A percentile compares a stretch with the other conserved stretches of the same genome.
Conservation (phyloP, 2,888 invertebrate species). For the Limnephilus auricula region DNA sequence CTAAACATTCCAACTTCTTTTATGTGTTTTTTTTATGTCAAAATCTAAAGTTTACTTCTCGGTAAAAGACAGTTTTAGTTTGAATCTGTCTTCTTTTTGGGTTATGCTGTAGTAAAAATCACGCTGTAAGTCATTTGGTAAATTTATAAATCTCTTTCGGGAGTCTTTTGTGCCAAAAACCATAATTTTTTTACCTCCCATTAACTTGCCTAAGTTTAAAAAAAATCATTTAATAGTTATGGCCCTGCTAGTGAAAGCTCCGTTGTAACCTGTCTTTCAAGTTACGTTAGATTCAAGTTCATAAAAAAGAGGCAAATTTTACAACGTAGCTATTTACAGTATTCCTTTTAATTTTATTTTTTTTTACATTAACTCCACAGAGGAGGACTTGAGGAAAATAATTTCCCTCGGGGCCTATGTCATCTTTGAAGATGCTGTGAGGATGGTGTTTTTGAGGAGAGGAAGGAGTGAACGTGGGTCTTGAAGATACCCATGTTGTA, state of each 20-base stretch:
- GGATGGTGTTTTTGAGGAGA: too few relatives aligned
- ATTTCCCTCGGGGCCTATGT: too few relatives aligned
- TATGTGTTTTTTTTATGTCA: background rate
- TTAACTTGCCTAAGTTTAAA: too few relatives aligned
- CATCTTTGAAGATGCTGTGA: too few relatives aligned
- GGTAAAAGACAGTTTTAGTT: background rate
- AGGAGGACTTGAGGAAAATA: too few relatives aligned
- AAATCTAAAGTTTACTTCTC: background rate
- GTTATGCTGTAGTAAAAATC: background rate
- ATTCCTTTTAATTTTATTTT: too few relatives aligned
- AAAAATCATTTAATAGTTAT: background rate
- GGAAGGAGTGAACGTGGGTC: too few relatives aligned
- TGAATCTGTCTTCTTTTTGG: background rate
- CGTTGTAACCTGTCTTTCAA: background rate
- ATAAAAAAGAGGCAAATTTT: too few relatives aligned
- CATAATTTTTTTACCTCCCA: too few relatives aligned
- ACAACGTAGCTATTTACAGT: too few relatives aligned
- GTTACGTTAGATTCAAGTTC: background rate
- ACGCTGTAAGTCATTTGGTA: background rate
- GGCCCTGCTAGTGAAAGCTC: background rate
- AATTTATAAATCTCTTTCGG: slow-evolving; percentile 23
- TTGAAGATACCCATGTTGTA: too few relatives aligned
- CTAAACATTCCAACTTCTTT: background rate
- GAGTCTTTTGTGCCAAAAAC: slow-evolving; percentile 4
- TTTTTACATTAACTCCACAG: too few relatives aligned